phyloP scores from a whole-genome alignment of 2,888 invertebrate species.

The Polia nebulosa region DNA sequence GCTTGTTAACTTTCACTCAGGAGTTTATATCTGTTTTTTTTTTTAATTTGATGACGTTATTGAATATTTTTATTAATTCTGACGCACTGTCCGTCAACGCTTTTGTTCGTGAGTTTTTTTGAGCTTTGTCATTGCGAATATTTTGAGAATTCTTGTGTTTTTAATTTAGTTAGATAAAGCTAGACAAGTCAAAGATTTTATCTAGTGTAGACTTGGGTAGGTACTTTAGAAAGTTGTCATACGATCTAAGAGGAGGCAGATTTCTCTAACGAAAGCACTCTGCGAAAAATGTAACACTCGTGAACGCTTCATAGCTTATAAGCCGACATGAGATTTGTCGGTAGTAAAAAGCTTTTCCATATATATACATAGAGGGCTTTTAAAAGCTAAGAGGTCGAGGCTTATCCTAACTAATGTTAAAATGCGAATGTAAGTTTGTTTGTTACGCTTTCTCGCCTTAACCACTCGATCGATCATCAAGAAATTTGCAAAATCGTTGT shows the following conservation, averaged over 20 bases:
- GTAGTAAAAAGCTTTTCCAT: background rate
- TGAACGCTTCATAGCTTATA: background rate
- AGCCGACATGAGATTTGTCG: slow-evolving; percentile 15
- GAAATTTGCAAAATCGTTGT: too few species aligned
- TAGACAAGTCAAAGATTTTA: background rate
- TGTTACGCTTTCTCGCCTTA: too few species aligned
- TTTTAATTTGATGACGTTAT: background rate
- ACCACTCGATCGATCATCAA: too few species aligned
- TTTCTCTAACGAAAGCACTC: background rate
- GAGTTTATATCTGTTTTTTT: background rate
- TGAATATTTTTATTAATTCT: background rate
- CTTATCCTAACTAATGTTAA: too few species aligned
- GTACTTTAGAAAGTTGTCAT: background rate
- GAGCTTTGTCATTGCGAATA: background rate
- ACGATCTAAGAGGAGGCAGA: background rate
- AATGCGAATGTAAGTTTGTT: too few species aligned
- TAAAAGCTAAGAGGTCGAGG: slow-evolving; percentile 7
- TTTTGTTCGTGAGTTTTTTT: too few species aligned
- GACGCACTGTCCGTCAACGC: background rate
- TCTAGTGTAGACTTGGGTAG: background rate
- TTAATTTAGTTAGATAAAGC: background rate
- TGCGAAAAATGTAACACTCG: background rate
- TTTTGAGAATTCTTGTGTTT: background rate
- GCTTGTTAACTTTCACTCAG: slow-evolving; percentile 32
- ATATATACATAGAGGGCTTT: slow-evolving; percentile 1